Evolutionary conservation across 1,140 invertebrate genomes (phyloP).

Genomic region (Spodoptera litura): DNA sequence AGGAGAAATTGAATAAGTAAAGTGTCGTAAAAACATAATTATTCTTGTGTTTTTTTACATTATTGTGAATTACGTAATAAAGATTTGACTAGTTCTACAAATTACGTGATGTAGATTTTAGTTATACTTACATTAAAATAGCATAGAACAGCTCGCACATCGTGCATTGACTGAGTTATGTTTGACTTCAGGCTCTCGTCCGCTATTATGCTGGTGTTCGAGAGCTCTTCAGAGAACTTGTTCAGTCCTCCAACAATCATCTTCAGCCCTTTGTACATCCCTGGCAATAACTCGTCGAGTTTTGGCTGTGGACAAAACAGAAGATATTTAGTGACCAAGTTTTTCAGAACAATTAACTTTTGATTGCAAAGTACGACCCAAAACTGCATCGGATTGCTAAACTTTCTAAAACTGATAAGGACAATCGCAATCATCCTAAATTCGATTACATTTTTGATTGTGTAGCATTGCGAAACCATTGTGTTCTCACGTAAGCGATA

Average conservation of each 20-base stretch:
- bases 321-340: slow-evolving; percentile 24
- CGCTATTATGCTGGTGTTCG: slow-evolving; percentile 62
- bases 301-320: slow-evolving; percentile 69
- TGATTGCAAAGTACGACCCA: background rate
- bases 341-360: background rate
- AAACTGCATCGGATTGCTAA: slow-evolving; percentile 26
- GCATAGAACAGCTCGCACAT: slow-evolving; percentile 74
- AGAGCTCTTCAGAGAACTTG: slow-evolving; percentile 59
- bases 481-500: slow-evolving; percentile 84
- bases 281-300: slow-evolving; percentile 69
- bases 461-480: slow-evolving; percentile 79
- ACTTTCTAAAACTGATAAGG: slow-evolving; percentile 26
- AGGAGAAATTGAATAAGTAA: slow-evolving; percentile 44
- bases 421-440: slow-evolving; percentile 58
- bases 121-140: slow-evolving; percentile 74
- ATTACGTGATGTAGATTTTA: background rate
- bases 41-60: background rate
- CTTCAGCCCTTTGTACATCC: slow-evolving; percentile 78
- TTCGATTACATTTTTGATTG: slow-evolving; percentile 66
- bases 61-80: too few species aligned
- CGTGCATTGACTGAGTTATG: slow-evolving; percentile 67
- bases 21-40: background rate
- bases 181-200: slow-evolving; percentile 67
- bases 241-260: slow-evolving; percentile 73
- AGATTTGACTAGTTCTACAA: background rate